Evolutionary conservation across 2,888 invertebrate species (phyloP).

Genomic region (Mythimna ferrago): DNA sequence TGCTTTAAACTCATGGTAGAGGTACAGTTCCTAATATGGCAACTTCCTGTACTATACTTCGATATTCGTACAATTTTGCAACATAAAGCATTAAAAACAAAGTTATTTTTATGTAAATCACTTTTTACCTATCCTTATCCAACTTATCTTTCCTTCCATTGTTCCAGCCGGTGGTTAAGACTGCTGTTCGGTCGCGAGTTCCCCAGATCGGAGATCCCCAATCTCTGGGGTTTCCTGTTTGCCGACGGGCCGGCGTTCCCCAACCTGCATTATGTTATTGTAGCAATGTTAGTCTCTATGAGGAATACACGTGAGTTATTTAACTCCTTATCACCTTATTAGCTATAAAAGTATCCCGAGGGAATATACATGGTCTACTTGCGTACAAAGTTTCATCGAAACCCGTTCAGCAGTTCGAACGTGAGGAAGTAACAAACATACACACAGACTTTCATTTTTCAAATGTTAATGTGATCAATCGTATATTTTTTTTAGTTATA

Average conservation of each 20-base stretch:
- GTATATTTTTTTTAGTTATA: too few species aligned
- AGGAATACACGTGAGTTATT: conserved; percentile 92
- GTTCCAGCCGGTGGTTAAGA: conserved; percentile 94
- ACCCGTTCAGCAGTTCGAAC: too few species aligned
- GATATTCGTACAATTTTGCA: not conserved
- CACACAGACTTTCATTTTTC: too few species aligned
- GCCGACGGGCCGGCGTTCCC: conserved; percentile 91
- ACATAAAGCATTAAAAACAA: not conserved
- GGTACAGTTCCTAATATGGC: not conserved
- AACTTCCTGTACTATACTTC: not conserved
- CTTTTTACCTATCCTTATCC: not conserved
- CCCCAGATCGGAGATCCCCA: conserved; percentile 93
- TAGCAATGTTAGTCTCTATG: conserved; percentile 94
- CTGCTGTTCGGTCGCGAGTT: conserved; percentile 96
- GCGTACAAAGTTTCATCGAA: too few species aligned
- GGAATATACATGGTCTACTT: too few species aligned
- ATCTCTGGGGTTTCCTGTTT: conserved; percentile 96
- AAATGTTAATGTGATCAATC: too few species aligned
- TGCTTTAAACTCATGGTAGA: too few species aligned
- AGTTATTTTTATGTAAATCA: not conserved
- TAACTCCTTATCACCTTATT: not conserved
- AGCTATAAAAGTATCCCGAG: too few species aligned
- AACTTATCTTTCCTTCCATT: conserved; percentile 3
- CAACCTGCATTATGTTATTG: conserved; percentile 91
- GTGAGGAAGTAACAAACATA: too few species aligned